Percentiles rank a stretch among this genome's conserved stretches.
Evolutionary conservation across 2,888 invertebrate genomes (phyloP).

Genomic region (Neoitamus cyanurus): DNA sequence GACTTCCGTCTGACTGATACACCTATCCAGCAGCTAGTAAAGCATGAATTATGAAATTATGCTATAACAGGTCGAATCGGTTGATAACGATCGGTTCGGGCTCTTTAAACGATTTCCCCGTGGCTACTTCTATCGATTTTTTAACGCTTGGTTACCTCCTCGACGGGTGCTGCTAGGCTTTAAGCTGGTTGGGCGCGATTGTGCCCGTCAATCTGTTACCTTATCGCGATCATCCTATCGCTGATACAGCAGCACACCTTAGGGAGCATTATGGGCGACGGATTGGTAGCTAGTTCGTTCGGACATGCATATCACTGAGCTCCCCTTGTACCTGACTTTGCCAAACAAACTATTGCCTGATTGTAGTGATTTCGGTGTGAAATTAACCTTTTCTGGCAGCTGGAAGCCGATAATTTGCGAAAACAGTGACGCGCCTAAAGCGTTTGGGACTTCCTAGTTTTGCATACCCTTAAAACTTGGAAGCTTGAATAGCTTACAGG

Average conservation of each 20-base stretch:
- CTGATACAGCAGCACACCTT: neutral
- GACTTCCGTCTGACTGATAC: conserved; percentile 38
- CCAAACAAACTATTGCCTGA: conserved; percentile 25
- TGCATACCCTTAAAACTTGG: neutral
- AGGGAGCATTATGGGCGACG: neutral
- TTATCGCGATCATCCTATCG: conserved; percentile 6
- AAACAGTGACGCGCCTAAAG: neutral
- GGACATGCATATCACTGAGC: conserved; percentile 11
- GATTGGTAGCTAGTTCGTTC: conserved; percentile 13
- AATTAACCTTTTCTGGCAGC: neutral
- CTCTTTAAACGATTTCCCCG: conserved; percentile 38
- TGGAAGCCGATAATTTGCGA: conserved; percentile 7
- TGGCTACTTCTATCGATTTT: conserved; percentile 31
- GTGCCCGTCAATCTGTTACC: conserved; percentile 19
- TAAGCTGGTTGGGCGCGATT: neutral
- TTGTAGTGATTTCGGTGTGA: neutral
- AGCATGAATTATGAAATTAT: conserved; percentile 45
- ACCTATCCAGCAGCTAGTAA: conserved; percentile 8
- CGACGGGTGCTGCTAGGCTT: neutral
- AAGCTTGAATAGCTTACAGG: neutral
- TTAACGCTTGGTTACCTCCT: conserved; percentile 40
- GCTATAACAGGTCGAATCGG: conserved; percentile 42
- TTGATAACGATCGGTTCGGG: conserved; percentile 34
- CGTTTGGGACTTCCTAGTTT: neutral
- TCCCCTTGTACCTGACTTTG: neutral